Evolutionary conservation across 2,113 vertebrate species (phyloP).

Genomic region (Pelusios castaneus): DNA sequence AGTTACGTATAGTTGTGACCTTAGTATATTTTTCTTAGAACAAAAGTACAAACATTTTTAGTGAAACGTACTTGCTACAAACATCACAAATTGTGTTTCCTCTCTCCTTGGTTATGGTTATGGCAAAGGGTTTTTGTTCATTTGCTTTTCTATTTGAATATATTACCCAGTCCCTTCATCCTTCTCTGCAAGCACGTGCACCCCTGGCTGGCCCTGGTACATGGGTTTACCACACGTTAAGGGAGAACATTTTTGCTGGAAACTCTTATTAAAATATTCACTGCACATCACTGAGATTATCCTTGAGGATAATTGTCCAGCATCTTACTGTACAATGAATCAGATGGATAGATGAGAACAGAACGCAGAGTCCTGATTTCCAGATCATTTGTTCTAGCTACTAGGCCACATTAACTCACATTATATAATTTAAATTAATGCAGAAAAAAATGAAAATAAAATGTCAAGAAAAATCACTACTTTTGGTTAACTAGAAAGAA

Average conservation of each 20-base stretch:
- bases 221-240: background rate
- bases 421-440: background rate
- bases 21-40: background rate
- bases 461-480: accelerated
- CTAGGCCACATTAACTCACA: background rate
- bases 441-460: background rate
- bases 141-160: background rate
- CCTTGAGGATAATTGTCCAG: background rate
- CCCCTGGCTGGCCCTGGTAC: background rate
- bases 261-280: background rate
- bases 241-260: constrained; percentile 2
- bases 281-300: background rate
- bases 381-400: background rate
- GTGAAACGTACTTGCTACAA: background rate
- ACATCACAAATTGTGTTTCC: background rate
- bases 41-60: background rate
- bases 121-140: background rate
- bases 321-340: background rate
- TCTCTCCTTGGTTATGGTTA: background rate
- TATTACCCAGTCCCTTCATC: background rate
- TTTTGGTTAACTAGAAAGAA: background rate
- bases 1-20: background rate
- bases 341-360: background rate
- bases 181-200: background rate
- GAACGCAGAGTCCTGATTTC: background rate